Conservation (phyloP, 2,888 invertebrate species). For the Lordiphosa andalusiaca region DNA sequence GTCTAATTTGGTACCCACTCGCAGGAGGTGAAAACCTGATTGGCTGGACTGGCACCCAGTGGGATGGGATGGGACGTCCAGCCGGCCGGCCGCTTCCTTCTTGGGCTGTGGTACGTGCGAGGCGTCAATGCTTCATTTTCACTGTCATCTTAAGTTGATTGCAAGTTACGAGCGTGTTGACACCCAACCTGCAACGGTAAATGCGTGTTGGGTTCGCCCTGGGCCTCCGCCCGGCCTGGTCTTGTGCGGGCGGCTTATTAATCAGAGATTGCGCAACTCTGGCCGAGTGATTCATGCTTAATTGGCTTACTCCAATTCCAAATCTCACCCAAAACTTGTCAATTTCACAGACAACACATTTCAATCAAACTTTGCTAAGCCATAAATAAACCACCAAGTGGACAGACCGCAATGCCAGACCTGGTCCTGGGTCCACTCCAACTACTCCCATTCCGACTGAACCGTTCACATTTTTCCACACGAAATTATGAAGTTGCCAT, state of each 20-base stretch:
- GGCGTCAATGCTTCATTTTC: slow-evolving; percentile 79
- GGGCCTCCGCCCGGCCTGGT: neutral
- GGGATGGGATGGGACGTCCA: slow-evolving; percentile 1
- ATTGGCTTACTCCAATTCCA: slow-evolving; percentile 41
- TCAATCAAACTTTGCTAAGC: slow-evolving; percentile 70
- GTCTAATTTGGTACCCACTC: slow-evolving; percentile 76
- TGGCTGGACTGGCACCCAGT: slow-evolving; percentile 50
- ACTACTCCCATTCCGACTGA: slow-evolving; percentile 50
- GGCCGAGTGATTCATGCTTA: slow-evolving; percentile 66
- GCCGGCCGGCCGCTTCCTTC: slow-evolving; percentile 3
- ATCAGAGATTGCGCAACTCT: slow-evolving; percentile 58
- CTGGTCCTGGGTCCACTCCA: slow-evolving; percentile 13
- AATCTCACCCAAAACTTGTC: slow-evolving; percentile 74
- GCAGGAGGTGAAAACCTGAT: slow-evolving; percentile 56
- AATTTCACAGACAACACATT: slow-evolving; percentile 70
- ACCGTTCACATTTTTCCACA: slow-evolving; percentile 74
- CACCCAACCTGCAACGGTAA: slow-evolving; percentile 54
- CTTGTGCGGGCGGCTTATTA: slow-evolving; percentile 64
- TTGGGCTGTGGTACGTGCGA: slow-evolving; percentile 74
- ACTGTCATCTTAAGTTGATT: slow-evolving; percentile 77
- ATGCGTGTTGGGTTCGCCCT: slow-evolving; percentile 41
- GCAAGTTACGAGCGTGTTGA: slow-evolving; percentile 78
- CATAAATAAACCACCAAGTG: slow-evolving; percentile 68
- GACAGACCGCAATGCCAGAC: slow-evolving; percentile 42
- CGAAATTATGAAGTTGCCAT: slow-evolving; percentile 72